Evolutionary conservation across 2,797 vertebrate species (phyloP).

Genomic region (Sebastes minor): DNA sequence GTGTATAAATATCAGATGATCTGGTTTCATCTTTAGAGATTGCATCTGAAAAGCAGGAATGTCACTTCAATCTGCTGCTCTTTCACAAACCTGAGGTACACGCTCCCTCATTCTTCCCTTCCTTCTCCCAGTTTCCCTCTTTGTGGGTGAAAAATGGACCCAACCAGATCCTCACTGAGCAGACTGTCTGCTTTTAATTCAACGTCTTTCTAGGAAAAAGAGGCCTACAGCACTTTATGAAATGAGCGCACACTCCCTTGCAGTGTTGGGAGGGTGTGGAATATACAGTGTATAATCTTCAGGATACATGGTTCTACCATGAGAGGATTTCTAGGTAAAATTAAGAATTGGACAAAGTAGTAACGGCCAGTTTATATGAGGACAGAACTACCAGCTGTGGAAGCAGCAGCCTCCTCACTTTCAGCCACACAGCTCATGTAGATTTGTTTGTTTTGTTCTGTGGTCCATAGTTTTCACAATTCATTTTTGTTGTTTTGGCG

Average conservation of each 20-base stretch:
- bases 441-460: not conserved
- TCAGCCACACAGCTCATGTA: not conserved
- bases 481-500: not conserved
- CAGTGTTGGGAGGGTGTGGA: no score
- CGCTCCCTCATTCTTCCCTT: not conserved
- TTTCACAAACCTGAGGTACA: not conserved
- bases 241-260: no score
- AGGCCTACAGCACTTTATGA: no score
- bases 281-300: no score
- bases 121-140: not conserved
- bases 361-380: not conserved
- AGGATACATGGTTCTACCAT: no score
- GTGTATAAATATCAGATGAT: not conserved
- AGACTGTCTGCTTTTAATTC: no score
- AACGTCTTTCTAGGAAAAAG: no score
- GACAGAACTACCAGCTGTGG: not conserved
- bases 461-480: not conserved
- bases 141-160: not conserved
- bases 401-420: not conserved
- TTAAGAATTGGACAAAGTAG: no score
- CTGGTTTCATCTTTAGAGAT: not conserved
- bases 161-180: not conserved
- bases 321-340: no score
- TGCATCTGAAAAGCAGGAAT: not conserved
- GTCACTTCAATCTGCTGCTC: not conserved